A percentile compares a stretch with the other conserved stretches of the same genome.
Conservation (phyloP, 2,797 vertebrate species). For the Rousettus madagascariensis region DNA sequence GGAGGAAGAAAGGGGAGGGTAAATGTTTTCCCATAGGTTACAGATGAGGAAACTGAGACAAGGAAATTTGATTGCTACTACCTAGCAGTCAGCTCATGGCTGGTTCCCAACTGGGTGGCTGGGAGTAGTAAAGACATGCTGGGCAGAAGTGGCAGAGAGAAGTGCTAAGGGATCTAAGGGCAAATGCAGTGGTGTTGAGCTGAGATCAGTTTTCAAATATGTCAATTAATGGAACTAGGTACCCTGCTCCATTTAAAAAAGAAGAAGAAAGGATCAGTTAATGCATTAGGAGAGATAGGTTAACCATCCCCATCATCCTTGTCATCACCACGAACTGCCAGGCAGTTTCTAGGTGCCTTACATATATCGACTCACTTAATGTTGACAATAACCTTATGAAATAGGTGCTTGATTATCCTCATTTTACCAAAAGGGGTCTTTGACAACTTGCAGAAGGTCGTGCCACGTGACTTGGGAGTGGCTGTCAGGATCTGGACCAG, state of each 20-base stretch:
- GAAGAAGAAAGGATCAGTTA: neutral
- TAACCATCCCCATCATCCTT: neutral
- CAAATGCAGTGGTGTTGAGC: neutral
- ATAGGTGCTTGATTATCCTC: neutral
- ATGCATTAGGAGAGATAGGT: neutral
- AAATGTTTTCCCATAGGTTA: neutral
- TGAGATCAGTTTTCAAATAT: neutral
- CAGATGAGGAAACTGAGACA: neutral
- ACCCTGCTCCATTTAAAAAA: neutral
- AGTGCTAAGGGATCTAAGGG: neutral
- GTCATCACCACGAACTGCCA: neutral
- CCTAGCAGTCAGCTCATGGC: neutral
- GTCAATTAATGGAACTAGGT: neutral
- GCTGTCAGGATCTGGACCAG: neutral
- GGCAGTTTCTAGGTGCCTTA: neutral
- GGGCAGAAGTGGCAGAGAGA: neutral
- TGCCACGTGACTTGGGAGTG: neutral
- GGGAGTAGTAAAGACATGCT: neutral
- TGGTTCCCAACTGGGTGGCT: neutral
- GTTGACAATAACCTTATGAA: neutral
- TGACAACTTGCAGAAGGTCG: neutral
- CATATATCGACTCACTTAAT: neutral
- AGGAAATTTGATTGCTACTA: neutral
- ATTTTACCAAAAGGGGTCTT: neutral
- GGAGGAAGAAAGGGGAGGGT: neutral